These are phyloP conservation scores for Lateolabrax maculatus DNA, from an alignment of 2,797 vertebrate species.

Conservation along the genomic window DNA sequence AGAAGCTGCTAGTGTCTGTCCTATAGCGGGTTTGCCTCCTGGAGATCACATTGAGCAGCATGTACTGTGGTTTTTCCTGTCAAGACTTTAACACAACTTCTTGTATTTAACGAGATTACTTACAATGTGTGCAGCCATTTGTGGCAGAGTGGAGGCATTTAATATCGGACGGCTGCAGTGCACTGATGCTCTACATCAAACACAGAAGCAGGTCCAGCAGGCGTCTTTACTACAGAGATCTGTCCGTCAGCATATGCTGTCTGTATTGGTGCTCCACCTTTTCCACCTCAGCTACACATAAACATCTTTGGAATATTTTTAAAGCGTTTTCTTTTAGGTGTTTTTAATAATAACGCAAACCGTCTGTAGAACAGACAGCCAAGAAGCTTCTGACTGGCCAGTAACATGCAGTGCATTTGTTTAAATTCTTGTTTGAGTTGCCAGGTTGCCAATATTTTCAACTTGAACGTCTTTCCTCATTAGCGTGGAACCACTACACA, in stretches of 20 bases:
- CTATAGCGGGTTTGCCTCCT: background rate
- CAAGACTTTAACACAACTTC: background rate
- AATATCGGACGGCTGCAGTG: too few species aligned
- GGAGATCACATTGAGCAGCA: background rate
- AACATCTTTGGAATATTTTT: background rate
- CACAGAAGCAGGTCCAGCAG: background rate
- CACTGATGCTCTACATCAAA: background rate
- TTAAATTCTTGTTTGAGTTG: background rate
- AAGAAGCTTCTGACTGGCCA: background rate
- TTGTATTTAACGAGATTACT: background rate
- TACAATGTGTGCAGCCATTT: background rate
- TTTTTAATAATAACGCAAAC: background rate
- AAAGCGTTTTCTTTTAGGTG: background rate
- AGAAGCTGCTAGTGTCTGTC: slow-evolving; percentile 6
- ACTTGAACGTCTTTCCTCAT: background rate
- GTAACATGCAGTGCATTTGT: background rate
- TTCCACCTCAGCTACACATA: background rate
- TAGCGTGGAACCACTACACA: slow-evolving; percentile 39
- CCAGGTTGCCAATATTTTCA: background rate
- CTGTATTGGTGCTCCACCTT: background rate
- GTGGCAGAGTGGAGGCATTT: too few species aligned
- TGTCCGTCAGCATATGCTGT: background rate
- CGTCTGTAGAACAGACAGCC: background rate
- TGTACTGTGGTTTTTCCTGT: background rate
- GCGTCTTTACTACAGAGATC: background rate